These are phyloP conservation scores for Corydoras sp. DNA, from an alignment of 2,113 vertebrate genomes.

Conservation along the genomic window DNA sequence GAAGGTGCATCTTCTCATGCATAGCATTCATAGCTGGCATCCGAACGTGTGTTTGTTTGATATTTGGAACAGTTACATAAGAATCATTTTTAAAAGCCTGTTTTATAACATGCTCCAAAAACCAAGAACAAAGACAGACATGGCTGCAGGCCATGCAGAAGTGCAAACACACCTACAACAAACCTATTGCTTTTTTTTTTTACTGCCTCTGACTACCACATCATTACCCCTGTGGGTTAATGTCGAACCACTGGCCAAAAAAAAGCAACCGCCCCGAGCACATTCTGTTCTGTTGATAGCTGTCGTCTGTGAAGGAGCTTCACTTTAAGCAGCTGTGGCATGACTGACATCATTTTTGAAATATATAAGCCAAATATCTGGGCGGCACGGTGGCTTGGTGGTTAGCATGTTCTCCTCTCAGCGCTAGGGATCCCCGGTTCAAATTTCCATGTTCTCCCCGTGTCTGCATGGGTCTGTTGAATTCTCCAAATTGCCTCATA, in stretches of 20 bases:
- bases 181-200: background rate
- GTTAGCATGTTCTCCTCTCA: too few species aligned
- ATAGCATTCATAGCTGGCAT: background rate
- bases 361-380: too few species aligned
- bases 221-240: conserved; percentile 17
- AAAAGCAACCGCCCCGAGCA: conserved; percentile 25
- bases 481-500: too few species aligned
- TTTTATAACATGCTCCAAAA: conserved; percentile 10
- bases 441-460: too few species aligned
- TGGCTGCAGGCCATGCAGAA: background rate
- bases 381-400: too few species aligned
- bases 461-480: too few species aligned
- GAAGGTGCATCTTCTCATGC: background rate
- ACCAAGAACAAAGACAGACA: background rate
- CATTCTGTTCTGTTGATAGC: conserved; percentile 33
- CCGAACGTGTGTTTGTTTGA: background rate
- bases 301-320: background rate
- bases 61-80: background rate
- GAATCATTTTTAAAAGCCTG: background rate
- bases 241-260: conserved; percentile 12
- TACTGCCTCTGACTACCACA: conserved; percentile 11
- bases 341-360: too few species aligned
- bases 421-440: too few species aligned
- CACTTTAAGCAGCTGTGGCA: too few species aligned
- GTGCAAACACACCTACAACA: conserved; percentile 12